Evolutionary conservation across 2,888 invertebrate genomes (phyloP).

Genomic region (Acanthoscelides obtectus): DNA sequence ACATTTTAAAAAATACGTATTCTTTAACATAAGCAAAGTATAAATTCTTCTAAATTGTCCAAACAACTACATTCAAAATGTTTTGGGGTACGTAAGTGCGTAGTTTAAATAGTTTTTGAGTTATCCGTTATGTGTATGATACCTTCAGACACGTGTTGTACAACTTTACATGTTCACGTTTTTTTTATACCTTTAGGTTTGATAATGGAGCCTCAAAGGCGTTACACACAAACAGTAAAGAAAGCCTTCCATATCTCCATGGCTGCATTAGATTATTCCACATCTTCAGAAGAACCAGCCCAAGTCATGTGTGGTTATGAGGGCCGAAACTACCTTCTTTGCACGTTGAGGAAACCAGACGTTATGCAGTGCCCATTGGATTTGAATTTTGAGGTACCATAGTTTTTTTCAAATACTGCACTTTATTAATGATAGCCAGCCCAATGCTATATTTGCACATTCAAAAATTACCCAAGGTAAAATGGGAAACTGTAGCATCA

Average conservation of each 20-base stretch:
- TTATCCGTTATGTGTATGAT: no score
- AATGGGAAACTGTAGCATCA: no score
- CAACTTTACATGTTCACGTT: no score
- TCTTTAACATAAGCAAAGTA: neutral
- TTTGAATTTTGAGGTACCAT: conserved; percentile 61
- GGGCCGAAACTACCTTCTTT: conserved; percentile 69
- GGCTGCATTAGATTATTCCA: conserved; percentile 72
- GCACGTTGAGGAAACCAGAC: conserved; percentile 63
- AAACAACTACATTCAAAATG: neutral
- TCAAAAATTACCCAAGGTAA: no score
- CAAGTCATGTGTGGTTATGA: conserved; percentile 76
- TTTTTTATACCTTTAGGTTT: conserved; percentile 54
- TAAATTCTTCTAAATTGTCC: neutral
- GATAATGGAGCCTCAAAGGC: conserved; percentile 76
- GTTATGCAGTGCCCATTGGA: conserved; percentile 71
- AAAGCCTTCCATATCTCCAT: conserved; percentile 86
- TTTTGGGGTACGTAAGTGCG: neutral
- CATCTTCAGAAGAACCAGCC: conserved; percentile 56
- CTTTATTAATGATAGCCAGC: no score
- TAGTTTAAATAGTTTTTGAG: neutral
- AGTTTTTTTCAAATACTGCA: no score
- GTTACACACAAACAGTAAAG: conserved; percentile 76
- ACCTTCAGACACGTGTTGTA: neutral
- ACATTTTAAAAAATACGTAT: neutral
- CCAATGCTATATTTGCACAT: no score